Percentiles rank a stretch among this genome's conserved stretches.
These are phyloP conservation scores for Porites evermanni DNA, from an alignment of 92 coral and sea anemone genomes.

Conservation along the genomic window DNA sequence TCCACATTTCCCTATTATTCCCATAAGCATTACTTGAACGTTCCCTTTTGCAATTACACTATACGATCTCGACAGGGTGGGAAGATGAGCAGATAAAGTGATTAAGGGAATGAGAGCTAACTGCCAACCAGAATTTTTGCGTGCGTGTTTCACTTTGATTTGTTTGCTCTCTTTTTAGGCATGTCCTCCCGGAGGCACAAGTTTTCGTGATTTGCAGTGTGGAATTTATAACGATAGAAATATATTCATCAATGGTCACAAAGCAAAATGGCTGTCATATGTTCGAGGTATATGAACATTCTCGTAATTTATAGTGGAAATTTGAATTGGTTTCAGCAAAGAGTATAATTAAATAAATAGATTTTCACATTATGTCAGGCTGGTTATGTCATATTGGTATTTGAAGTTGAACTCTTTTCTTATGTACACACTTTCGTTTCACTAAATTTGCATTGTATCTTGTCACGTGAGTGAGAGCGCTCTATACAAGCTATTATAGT, in stretches of 20 bases:
- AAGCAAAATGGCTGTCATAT: constrained; percentile 73
- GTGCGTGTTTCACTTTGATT: neutral
- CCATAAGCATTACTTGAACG: too few species aligned
- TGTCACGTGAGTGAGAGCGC: neutral
- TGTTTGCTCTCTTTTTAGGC: constrained; percentile 29
- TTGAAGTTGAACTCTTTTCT: neutral
- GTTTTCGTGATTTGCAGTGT: constrained; percentile 85
- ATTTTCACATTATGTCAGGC: too few species aligned
- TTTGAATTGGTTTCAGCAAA: neutral
- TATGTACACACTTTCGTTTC: neutral
- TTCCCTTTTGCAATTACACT: too few species aligned
- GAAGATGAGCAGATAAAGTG: too few species aligned
- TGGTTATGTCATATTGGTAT: too few species aligned
- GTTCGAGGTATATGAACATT: constrained; percentile 55
- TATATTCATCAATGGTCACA: constrained; percentile 58
- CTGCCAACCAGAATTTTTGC: neutral
- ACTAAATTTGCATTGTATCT: neutral
- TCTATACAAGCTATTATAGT: too few species aligned
- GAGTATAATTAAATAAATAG: neutral
- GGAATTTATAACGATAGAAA: constrained; percentile 59
- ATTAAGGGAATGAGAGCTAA: too few species aligned
- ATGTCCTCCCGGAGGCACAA: constrained; percentile 61
- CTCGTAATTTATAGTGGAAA: neutral
- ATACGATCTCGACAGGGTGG: too few species aligned
- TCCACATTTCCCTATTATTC: too few species aligned